These are phyloP conservation scores for Hycleus phaleratus DNA, from an alignment of 1,140 invertebrate species.

Conservation along the genomic window DNA sequence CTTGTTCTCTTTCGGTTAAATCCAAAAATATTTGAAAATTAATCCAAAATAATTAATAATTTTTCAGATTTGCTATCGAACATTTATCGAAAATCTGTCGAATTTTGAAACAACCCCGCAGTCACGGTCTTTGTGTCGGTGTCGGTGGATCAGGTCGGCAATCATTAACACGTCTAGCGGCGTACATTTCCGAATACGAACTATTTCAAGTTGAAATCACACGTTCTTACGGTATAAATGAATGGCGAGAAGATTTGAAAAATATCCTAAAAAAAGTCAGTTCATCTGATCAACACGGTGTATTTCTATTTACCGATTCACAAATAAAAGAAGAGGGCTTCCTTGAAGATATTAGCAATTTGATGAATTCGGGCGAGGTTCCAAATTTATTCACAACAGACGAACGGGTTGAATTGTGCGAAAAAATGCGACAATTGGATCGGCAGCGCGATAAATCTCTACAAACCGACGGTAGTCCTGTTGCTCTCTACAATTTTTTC, in stretches of 20 bases:
- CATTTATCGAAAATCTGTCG: conserved; percentile 87
- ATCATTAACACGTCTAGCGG: conserved; percentile 79
- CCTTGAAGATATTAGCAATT: conserved; percentile 88
- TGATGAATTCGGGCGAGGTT: conserved; percentile 89
- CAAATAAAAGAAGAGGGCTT: conserved; percentile 89
- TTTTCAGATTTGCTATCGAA: conserved; percentile 78
- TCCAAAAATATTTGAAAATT: neutral
- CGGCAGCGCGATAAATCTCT: conserved; percentile 80
- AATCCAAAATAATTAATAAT: neutral
- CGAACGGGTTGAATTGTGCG: conserved; percentile 87
- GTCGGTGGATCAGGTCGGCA: conserved; percentile 89
- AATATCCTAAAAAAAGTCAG: conserved; percentile 70
- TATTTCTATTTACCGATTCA: conserved; percentile 65
- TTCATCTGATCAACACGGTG: conserved; percentile 75
- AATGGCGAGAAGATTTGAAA: conserved; percentile 91
- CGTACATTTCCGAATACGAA: conserved; percentile 91
- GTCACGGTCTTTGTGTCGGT: conserved; percentile 78
- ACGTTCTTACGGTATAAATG: conserved; percentile 69
- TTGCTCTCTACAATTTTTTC: conserved; percentile 90
- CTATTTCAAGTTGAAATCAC: conserved; percentile 88
- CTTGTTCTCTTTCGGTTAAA: conserved; percentile 81
- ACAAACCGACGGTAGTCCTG: conserved; percentile 86
- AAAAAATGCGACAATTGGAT: conserved; percentile 89
- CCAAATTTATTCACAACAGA: conserved; percentile 85
- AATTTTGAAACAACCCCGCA: conserved; percentile 84